These are phyloP conservation scores for Phocides pigmalion DNA, from an alignment of 1,140 invertebrate species.

Conservation along the genomic window DNA sequence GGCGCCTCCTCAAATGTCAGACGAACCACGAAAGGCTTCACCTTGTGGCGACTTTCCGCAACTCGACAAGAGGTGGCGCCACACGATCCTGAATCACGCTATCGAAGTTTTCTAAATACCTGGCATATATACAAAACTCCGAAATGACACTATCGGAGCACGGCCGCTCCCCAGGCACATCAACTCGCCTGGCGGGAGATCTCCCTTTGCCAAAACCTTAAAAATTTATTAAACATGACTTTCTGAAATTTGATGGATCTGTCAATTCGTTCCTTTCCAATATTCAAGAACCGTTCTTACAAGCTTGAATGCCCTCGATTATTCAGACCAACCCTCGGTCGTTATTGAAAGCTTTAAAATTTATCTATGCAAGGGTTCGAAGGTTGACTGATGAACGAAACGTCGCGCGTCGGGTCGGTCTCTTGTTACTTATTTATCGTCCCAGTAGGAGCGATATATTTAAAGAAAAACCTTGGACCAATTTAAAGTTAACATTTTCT, in stretches of 20 bases:
- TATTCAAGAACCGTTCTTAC: constrained; percentile 10
- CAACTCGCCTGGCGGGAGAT: too few relatives aligned
- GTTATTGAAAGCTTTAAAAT: constrained; percentile 18
- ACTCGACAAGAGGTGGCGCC: too few relatives aligned
- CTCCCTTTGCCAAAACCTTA: too few relatives aligned
- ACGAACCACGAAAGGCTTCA: too few relatives aligned
- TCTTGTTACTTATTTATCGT: constrained; percentile 3
- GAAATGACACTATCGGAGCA: background rate
- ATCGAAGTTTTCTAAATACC: too few relatives aligned
- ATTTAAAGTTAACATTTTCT: too few relatives aligned
- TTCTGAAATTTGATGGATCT: background rate
- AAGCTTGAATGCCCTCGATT: constrained; percentile 8
- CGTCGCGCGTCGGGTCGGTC: background rate
- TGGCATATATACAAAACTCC: too few relatives aligned
- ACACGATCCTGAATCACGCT: too few relatives aligned
- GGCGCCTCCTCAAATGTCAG: too few relatives aligned
- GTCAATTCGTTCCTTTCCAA: constrained; percentile 4
- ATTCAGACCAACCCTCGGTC: constrained; percentile 12
- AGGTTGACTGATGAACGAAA: background rate
- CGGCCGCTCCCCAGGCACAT: too few relatives aligned
- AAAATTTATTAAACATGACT: constrained; percentile 5
- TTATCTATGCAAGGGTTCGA: background rate
- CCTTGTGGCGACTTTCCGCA: too few relatives aligned
- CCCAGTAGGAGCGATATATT: background rate
- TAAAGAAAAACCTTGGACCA: too few relatives aligned